Evolutionary conservation across 2,888 invertebrate species (phyloP).

Genomic region (Netelia inedita): DNA sequence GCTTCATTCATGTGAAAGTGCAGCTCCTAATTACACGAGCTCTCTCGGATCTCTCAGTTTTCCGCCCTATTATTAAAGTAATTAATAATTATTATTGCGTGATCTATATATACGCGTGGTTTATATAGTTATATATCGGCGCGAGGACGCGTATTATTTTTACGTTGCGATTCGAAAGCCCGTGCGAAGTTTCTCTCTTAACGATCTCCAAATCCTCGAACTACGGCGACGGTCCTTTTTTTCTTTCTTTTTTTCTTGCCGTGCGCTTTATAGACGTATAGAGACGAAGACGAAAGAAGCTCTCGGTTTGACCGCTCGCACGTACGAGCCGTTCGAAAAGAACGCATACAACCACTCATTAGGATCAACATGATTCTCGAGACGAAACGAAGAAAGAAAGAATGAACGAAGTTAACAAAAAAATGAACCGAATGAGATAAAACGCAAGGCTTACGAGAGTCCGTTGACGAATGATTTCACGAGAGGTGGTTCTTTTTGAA

Average conservation of each 20-base stretch:
- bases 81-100: slow-evolving; percentile 46
- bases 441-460: slow-evolving; percentile 39
- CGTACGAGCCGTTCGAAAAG: slow-evolving; percentile 32
- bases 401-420: not conserved
- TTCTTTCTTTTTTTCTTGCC: not conserved
- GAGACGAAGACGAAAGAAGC: slow-evolving; percentile 36
- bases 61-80: slow-evolving; percentile 36
- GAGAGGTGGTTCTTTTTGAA: slow-evolving; percentile 32
- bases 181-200: slow-evolving; percentile 16
- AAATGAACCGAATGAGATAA: slow-evolving; percentile 40
- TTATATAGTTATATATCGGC: slow-evolving; percentile 1
- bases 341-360: slow-evolving; percentile 63
- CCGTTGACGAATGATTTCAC: slow-evolving; percentile 59
- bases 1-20: slow-evolving; percentile 40
- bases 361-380: slow-evolving; percentile 62
- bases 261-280: not conserved
- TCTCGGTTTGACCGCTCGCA: slow-evolving; percentile 41
- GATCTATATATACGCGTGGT: slow-evolving; percentile 8
- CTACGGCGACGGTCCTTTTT: slow-evolving; percentile 36
- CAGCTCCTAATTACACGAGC: slow-evolving; percentile 40
- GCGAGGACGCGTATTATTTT: slow-evolving; percentile 40
- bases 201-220: slow-evolving; percentile 57
- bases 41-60: slow-evolving; percentile 15
- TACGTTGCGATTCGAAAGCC: slow-evolving; percentile 21
- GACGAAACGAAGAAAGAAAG: slow-evolving; percentile 41